Conservation (phyloP, 2,113 vertebrate genomes). For the Pseudopodoces humilis region DNA sequence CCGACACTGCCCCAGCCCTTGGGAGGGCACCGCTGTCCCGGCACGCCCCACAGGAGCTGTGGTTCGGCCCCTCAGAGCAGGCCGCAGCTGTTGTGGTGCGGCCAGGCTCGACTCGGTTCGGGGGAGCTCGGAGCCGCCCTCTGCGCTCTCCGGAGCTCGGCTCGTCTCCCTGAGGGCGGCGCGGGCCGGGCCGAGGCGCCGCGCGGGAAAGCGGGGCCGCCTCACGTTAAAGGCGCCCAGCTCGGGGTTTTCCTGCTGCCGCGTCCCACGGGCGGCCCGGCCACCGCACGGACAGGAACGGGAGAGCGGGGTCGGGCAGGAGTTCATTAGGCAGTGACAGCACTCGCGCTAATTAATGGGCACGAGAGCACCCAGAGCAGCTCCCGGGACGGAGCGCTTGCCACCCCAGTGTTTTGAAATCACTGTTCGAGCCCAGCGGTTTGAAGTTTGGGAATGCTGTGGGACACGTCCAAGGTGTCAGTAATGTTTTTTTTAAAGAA, state of each 20-base stretch:
- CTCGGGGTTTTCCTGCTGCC: too few relatives aligned
- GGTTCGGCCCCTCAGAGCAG: accelerated
- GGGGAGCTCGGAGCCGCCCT: background rate
- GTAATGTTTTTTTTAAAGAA: background rate
- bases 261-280: too few relatives aligned
- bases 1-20: too few relatives aligned
- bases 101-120: too few relatives aligned
- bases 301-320: background rate
- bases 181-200: too few relatives aligned
- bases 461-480: background rate
- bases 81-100: accelerated
- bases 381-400: too few relatives aligned
- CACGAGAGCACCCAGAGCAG: background rate
- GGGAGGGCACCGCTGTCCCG: too few relatives aligned
- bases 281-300: too few relatives aligned
- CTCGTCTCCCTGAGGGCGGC: too few relatives aligned
- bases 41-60: accelerated
- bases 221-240: too few relatives aligned
- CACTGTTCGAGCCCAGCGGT: background rate
- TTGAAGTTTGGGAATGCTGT: background rate
- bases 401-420: background rate
- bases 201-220: too few relatives aligned
- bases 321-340: background rate
- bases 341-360: background rate
- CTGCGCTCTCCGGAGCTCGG: too few relatives aligned